Percentiles rank a stretch among this genome's conserved stretches.
Evolutionary conservation across 2,113 vertebrate species (phyloP).

Genomic region (Dasyornis broadbenti): DNA sequence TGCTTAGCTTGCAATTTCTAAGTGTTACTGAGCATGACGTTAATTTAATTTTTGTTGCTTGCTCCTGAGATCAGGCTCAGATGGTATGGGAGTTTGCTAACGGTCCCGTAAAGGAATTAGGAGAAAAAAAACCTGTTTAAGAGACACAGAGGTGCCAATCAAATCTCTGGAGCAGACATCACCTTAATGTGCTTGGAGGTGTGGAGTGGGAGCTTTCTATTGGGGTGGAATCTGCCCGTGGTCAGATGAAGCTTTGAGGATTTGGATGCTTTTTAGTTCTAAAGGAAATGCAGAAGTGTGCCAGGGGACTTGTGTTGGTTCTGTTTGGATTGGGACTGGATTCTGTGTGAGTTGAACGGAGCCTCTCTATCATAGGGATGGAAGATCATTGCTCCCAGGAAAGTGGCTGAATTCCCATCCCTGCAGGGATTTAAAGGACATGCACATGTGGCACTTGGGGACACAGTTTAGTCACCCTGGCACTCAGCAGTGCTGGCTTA

Average conservation of each 20-base stretch:
- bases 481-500: background rate
- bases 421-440: fast-evolving
- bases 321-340: background rate
- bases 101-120: background rate
- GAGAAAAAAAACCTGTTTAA: background rate
- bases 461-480: background rate
- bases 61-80: background rate
- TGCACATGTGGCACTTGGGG: background rate
- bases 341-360: background rate
- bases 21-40: background rate
- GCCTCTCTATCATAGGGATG: background rate
- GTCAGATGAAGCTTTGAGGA: background rate
- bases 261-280: background rate
- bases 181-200: background rate
- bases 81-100: background rate
- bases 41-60: constrained; percentile 23
- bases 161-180: background rate
- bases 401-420: background rate
- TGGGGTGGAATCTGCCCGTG: background rate
- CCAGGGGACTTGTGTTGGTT: background rate
- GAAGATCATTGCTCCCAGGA: background rate
- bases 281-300: background rate
- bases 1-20: constrained; percentile 35
- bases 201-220: background rate
- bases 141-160: background rate